Conservation (phyloP, 2,113 vertebrate species). For the Ciconia stormi region DNA sequence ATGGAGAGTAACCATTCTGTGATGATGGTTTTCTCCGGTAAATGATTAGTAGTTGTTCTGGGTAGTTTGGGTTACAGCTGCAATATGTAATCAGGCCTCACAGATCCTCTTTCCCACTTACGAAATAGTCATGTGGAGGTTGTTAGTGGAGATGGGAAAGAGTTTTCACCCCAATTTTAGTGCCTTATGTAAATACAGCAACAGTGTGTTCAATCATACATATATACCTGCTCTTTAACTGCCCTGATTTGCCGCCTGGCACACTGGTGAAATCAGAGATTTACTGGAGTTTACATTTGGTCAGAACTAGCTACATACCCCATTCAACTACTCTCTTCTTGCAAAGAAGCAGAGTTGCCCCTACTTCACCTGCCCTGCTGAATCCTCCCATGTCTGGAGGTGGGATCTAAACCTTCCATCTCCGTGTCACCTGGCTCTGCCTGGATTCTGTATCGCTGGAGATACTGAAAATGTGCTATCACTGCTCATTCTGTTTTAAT, state of each 20-base stretch:
- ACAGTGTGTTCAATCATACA: neutral
- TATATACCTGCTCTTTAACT: neutral
- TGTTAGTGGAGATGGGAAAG: neutral
- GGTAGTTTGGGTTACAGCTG: neutral
- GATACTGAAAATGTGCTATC: neutral
- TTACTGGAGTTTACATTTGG: neutral
- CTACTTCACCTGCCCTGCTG: neutral
- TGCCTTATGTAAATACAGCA: neutral
- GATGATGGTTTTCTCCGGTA: neutral
- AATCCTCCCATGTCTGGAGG: rapidly evolving
- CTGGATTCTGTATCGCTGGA: neutral
- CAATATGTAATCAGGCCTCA: neutral
- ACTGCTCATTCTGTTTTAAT: neutral
- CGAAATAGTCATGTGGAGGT: rapidly evolving
- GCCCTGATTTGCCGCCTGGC: neutral
- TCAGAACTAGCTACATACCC: neutral
- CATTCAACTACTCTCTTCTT: neutral
- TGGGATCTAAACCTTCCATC: neutral
- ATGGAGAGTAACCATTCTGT: neutral
- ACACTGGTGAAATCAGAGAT: neutral
- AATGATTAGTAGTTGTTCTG: neutral
- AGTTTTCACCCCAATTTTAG: neutral
- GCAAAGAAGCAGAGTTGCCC: neutral
- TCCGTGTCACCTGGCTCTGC: neutral
- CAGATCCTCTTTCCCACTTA: neutral